Evolutionary conservation across 2,888 invertebrate genomes (phyloP).

Genomic region (Troides oblongomaculatus): DNA sequence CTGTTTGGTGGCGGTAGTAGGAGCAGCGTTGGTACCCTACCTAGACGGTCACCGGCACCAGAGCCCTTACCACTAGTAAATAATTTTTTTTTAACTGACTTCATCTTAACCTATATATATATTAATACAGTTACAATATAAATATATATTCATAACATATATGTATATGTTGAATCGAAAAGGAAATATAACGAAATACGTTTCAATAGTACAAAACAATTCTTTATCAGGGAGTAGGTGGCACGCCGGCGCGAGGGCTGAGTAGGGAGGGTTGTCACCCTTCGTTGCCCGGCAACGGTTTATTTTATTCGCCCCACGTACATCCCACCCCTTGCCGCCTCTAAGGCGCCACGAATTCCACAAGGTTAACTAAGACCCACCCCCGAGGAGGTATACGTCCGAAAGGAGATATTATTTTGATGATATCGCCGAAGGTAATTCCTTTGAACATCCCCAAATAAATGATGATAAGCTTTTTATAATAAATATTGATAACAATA

Average conservation of each 20-base stretch:
- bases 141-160: too few relatives aligned
- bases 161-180: conserved; percentile 29
- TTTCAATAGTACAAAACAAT: conserved; percentile 12
- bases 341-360: conserved; percentile 43
- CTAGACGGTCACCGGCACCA: too few relatives aligned
- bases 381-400: conserved; percentile 14
- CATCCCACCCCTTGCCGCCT: conserved; percentile 42
- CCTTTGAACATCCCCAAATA: neutral
- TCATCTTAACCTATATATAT: too few relatives aligned
- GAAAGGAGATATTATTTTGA: conserved; percentile 20
- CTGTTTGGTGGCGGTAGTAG: neutral
- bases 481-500: too few relatives aligned
- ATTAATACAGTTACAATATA: too few relatives aligned
- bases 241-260: conserved; percentile 18
- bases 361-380: conserved; percentile 48
- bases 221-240: conserved; percentile 12
- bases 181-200: conserved; percentile 13
- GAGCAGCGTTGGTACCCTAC: too few relatives aligned
- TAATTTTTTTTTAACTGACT: too few relatives aligned
- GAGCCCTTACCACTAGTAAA: too few relatives aligned
- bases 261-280: conserved; percentile 64
- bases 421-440: conserved; percentile 11
- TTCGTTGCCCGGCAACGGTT: conserved; percentile 64
- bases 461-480: neutral
- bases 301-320: conserved; percentile 67